These are phyloP conservation scores for Gallinago solitaria DNA, from an alignment of 2,797 vertebrate genomes.

Conservation along the genomic window DNA sequence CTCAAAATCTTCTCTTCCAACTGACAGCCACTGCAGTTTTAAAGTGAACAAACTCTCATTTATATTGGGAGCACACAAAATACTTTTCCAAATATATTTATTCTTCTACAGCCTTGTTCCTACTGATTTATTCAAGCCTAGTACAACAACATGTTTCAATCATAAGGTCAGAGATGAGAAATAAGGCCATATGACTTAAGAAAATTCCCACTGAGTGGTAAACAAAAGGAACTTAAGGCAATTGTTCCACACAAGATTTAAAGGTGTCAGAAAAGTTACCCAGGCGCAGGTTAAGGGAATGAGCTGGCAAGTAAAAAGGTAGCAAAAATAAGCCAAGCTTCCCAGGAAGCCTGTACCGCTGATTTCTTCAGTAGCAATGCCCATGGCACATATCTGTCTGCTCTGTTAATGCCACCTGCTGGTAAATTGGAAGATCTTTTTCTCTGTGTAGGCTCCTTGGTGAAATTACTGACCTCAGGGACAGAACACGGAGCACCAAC, in stretches of 20 bases:
- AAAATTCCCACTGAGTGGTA: neutral
- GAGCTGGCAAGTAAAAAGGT: no score
- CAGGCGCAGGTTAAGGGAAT: fast-evolving
- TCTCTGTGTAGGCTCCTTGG: neutral
- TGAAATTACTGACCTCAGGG: neutral
- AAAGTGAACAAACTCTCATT: neutral
- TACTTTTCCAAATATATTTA: neutral
- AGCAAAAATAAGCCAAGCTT: neutral
- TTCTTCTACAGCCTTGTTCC: neutral
- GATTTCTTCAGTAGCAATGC: neutral
- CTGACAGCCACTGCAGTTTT: neutral
- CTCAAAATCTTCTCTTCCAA: neutral
- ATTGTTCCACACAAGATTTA: neutral
- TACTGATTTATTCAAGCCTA: neutral
- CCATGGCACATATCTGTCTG: neutral
- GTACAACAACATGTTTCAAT: fast-evolving
- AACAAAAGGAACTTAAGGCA: neutral
- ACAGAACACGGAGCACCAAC: fast-evolving
- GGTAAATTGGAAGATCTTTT: neutral
- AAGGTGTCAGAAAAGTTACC: neutral
- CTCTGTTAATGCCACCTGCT: conserved; percentile 7
- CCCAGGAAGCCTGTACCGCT: fast-evolving
- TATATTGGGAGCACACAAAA: fast-evolving
- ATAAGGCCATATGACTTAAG: neutral
- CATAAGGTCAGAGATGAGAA: neutral